Evolutionary conservation across 2,113 vertebrate species (phyloP).

Genomic region (Corythoichthys intestinalis): DNA sequence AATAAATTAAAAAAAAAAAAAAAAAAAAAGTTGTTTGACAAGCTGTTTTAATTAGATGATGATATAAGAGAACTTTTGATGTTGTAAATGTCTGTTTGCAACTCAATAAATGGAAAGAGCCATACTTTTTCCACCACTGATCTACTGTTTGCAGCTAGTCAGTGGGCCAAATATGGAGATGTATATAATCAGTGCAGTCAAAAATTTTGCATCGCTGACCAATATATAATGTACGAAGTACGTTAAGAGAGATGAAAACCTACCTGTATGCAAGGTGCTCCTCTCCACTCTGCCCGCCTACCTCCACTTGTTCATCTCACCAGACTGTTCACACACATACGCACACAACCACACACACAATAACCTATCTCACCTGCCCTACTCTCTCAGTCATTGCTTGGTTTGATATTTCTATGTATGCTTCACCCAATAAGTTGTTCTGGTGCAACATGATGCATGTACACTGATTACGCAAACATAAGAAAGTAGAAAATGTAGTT

Average conservation of each 20-base stretch:
- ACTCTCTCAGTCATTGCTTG: constrained; percentile 11
- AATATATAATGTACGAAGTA: neutral
- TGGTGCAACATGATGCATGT: too few species aligned
- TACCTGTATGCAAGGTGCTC: constrained; percentile 51
- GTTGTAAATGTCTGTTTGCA: neutral
- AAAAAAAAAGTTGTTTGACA: too few species aligned
- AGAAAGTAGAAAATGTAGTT: too few species aligned
- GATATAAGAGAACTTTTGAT: neutral
- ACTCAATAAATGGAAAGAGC: neutral
- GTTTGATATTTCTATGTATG: constrained; percentile 3
- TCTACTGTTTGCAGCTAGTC: neutral
- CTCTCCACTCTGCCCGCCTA: constrained; percentile 33
- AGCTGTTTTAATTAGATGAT: neutral
- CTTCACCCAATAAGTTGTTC: neutral
- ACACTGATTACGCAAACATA: too few species aligned
- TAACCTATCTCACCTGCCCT: constrained; percentile 15
- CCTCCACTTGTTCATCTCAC: constrained; percentile 13
- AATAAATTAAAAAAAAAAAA: too few species aligned
- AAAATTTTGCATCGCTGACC: neutral
- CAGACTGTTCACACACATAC: constrained; percentile 2
- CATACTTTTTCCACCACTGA: neutral
- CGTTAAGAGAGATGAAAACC: neutral
- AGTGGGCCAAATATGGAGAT: neutral
- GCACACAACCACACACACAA: neutral
- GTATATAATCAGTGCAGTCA: neutral